Evolutionary conservation across 2,888 invertebrate genomes (phyloP), one percentile per base, ranked within the genome.

Genomic region (Trissonchulus latispiculum): DNA sequence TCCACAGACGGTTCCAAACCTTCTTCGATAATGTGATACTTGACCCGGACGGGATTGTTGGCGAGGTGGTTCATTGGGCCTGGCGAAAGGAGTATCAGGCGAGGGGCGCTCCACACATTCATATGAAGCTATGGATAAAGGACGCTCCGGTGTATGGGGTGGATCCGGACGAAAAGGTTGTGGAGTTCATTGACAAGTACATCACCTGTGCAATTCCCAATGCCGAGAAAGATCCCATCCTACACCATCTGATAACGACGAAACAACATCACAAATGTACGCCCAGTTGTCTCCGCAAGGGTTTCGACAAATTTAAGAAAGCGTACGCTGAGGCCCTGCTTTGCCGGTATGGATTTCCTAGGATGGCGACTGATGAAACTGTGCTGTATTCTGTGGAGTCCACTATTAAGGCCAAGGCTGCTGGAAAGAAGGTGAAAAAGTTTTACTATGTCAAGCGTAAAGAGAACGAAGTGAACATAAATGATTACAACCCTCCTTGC

Each of bases 401-500:
- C 8, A 29, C 69, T n/a, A 3, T n/a, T 3, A 36, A 36, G 33
- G 3, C 69, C 3, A 8, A 35, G 3, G 32, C n/a, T 33, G 28
- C 18, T 3, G 36, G 32, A 18, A 28, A n/a, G 3, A 28, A 28
- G 18, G 3, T 69, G 37, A 36, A 69, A 29, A 69, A 69, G 28
- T n/a, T 69, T 8, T 28, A 69, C 69, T 32, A 18, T 69, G 3
- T 69, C 3, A 3, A 28, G 29, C 35, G 69, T 33, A 69, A 28
- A 69, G 8, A n/a, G 31, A 33, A 28, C 2, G 73, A 73, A 70
- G 32, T 2, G 8, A 18, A 31, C 2, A 36, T 73, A 28, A 73
- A 73, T 61, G 73, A 73, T n/a, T 73, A 73, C 48, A 73, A 73
- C 36, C 73, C 73, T 8, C 23, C 2, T 3, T 2, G 70, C 3